These are phyloP conservation scores for Scaptomyza flava DNA, from an alignment of 2,888 invertebrate species.

Conservation along the genomic window DNA sequence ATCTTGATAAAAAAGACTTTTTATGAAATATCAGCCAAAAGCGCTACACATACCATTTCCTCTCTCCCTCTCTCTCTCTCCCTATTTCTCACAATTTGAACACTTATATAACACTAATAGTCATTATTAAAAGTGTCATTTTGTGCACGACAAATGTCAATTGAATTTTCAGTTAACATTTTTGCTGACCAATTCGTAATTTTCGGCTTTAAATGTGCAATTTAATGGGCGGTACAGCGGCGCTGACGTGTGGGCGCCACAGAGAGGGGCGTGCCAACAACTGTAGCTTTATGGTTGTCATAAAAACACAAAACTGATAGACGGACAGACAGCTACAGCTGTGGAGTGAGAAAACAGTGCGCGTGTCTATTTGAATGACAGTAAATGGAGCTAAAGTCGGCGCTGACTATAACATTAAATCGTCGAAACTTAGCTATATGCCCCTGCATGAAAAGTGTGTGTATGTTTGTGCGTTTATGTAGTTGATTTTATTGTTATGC, in stretches of 20 bases:
- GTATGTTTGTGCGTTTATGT: slow-evolving; percentile 3
- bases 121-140: slow-evolving; percentile 7
- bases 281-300: slow-evolving; percentile 46
- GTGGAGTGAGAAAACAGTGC: slow-evolving; percentile 4
- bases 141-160: slow-evolving; percentile 16
- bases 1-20: slow-evolving; percentile 24
- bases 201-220: slow-evolving; percentile 50
- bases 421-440: slow-evolving; percentile 33
- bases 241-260: neutral
- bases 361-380: slow-evolving; percentile 25
- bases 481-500: slow-evolving; percentile 43
- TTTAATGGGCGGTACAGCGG: slow-evolving; percentile 40
- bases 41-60: neutral
- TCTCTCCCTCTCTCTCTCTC: neutral
- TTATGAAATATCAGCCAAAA: slow-evolving; percentile 17
- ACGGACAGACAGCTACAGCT: neutral
- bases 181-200: slow-evolving; percentile 32
- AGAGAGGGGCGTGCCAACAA: slow-evolving; percentile 29
- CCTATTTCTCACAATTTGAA: too few species aligned
- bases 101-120: neutral
- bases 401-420: slow-evolving; percentile 46
- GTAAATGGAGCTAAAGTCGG: slow-evolving; percentile 41
- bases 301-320: slow-evolving; percentile 33
- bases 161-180: slow-evolving; percentile 26
- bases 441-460: neutral